Conservation (phyloP, 2,888 invertebrate genomes). For the Acanthoscelides obtectus region DNA sequence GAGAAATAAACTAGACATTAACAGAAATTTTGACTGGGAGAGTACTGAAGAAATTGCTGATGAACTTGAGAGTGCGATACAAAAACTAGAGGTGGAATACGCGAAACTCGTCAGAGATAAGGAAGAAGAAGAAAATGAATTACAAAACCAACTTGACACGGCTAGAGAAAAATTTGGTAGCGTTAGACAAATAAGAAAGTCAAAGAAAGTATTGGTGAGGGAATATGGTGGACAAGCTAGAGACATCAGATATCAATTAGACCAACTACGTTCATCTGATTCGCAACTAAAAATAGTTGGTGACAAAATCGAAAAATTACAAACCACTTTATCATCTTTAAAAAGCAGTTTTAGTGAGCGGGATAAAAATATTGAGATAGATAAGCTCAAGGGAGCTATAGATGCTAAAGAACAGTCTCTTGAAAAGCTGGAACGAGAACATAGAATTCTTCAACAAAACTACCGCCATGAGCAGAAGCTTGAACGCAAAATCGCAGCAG, state of each 20-base stretch:
- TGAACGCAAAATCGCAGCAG: constrained; percentile 53
- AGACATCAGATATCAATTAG: constrained; percentile 55
- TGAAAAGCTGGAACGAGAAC: constrained; percentile 59
- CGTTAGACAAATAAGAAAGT: constrained; percentile 61
- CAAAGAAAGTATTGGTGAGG: constrained; percentile 55
- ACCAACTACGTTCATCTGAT: constrained; percentile 57
- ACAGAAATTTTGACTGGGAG: constrained; percentile 22
- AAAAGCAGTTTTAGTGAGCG: constrained; percentile 53
- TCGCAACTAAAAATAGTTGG: constrained; percentile 48
- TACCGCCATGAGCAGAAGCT: constrained; percentile 58
- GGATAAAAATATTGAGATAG: constrained; percentile 56
- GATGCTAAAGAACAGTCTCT: constrained; percentile 54
- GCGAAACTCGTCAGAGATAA: constrained; percentile 36
- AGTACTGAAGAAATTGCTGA: constrained; percentile 20
- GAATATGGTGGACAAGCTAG: constrained; percentile 55
- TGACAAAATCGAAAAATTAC: constrained; percentile 50
- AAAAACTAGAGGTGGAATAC: constrained; percentile 31
- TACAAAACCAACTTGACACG: constrained; percentile 55
- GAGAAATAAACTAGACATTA: constrained; percentile 37
- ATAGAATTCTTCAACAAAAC: constrained; percentile 56
- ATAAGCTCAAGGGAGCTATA: constrained; percentile 54
- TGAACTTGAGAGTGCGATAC: constrained; percentile 16
- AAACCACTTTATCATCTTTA: constrained; percentile 50
- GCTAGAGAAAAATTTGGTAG: constrained; percentile 54
- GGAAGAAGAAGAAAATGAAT: constrained; percentile 49